phyloP scores from a whole-genome alignment of 2,888 invertebrate species.

The Disparrhopalites patrizii region DNA sequence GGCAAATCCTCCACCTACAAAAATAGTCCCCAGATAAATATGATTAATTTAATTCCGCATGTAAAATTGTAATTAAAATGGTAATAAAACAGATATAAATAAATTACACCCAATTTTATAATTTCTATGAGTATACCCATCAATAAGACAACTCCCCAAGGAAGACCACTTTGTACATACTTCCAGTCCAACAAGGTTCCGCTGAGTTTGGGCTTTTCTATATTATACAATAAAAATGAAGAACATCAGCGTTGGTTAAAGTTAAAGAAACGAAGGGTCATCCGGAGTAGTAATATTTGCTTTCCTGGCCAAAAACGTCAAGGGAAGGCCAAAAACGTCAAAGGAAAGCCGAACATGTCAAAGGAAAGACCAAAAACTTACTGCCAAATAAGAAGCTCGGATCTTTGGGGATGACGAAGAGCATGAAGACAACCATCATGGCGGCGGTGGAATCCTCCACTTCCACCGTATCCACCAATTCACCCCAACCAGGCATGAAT shows the following conservation, averaged over 20 bases:
- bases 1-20: constrained; percentile 77
- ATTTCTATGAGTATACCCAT: constrained; percentile 32
- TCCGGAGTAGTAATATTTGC: background rate
- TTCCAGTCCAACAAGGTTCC: constrained; percentile 60
- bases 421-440: constrained; percentile 72
- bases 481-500: constrained; percentile 82
- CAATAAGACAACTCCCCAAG: constrained; percentile 62
- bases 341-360: background rate
- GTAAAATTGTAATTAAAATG: background rate
- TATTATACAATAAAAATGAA: too few relatives aligned
- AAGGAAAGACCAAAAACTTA: constrained; percentile 31
- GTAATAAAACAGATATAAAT: background rate
- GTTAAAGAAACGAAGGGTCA: too few relatives aligned
- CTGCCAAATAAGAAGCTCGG: constrained; percentile 66
- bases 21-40: background rate
- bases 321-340: background rate
- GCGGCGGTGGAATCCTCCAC: constrained; percentile 55
- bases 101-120: background rate
- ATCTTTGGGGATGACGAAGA: constrained; percentile 78
- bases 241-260: too few relatives aligned
- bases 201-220: constrained; percentile 3
- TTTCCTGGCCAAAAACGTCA: background rate
- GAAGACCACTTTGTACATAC: constrained; percentile 75
- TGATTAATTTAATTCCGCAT: background rate
- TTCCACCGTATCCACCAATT: constrained; percentile 62